Evolutionary conservation across 1,140 invertebrate species (phyloP).

Genomic region (Drosophila paulistorum): DNA sequence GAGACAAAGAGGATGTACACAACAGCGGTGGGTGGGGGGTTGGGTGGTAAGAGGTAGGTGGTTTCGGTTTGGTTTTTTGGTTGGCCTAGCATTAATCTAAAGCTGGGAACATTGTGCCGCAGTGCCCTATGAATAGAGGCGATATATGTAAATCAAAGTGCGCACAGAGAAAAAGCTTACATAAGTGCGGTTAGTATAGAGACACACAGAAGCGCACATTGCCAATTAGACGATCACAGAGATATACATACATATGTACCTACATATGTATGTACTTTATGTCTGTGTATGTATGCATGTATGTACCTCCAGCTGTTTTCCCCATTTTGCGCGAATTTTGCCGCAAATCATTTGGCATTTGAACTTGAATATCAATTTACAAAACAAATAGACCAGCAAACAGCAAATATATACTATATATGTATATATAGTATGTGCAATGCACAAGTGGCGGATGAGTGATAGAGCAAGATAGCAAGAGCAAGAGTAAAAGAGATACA

Average conservation of each 20-base stretch:
- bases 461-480: conserved; percentile 28
- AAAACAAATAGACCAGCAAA: conserved; percentile 40
- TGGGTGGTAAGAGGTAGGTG: background rate
- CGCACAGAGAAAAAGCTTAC: conserved; percentile 67
- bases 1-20: conserved; percentile 47
- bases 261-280: background rate
- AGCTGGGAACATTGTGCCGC: conserved; percentile 11
- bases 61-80: no score
- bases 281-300: conserved; percentile 25
- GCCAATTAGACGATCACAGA: conserved; percentile 23
- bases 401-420: conserved; percentile 7
- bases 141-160: conserved; percentile 78
- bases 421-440: no score
- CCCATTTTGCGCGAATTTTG: conserved; percentile 71
- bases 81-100: background rate
- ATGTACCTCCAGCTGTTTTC: conserved; percentile 40
- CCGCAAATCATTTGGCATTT: conserved; percentile 79
- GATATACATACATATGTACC: conserved; percentile 49
- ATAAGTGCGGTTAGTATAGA: conserved; percentile 48
- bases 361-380: conserved; percentile 82
- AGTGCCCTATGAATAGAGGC: conserved; percentile 65
- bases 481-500: conserved; percentile 36
- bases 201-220: conserved; percentile 25
- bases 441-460: background rate
- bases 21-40: background rate